These are phyloP conservation scores for Caenorhabditis remanei DNA, from an alignment of 1,140 invertebrate genomes.

Conservation along the genomic window DNA sequence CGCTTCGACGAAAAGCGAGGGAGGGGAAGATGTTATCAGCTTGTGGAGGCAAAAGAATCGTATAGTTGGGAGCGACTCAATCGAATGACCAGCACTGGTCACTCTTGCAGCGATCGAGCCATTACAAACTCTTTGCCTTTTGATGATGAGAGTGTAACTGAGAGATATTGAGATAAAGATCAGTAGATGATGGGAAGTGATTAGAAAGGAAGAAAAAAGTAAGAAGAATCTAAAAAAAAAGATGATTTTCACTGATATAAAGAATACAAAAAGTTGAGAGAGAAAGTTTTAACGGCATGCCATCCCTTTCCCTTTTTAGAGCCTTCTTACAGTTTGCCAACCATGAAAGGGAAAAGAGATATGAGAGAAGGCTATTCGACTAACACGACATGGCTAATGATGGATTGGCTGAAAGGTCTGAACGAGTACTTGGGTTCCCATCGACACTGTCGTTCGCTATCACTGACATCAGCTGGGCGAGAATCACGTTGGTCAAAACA, in stretches of 20 bases:
- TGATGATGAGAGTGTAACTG: slow-evolving; percentile 37
- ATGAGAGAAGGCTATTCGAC: slow-evolving; percentile 3
- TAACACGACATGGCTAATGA: background rate
- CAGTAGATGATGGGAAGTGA: background rate
- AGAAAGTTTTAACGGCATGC: background rate
- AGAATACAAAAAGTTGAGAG: background rate
- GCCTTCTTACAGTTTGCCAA: background rate
- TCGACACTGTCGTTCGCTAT: background rate
- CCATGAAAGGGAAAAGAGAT: background rate
- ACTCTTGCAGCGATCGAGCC: slow-evolving; percentile 39
- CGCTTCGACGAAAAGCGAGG: slow-evolving; percentile 50
- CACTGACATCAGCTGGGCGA: slow-evolving; percentile 47
- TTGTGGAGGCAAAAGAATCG: slow-evolving; percentile 41
- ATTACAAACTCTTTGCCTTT: background rate
- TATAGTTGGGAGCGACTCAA: slow-evolving; percentile 13
- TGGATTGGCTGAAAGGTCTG: background rate
- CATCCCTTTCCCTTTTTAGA: background rate
- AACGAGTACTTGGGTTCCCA: background rate
- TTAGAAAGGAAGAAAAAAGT: background rate
- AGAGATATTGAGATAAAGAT: slow-evolving; percentile 31
- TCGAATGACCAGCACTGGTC: slow-evolving; percentile 28
- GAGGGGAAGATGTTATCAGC: slow-evolving; percentile 44
- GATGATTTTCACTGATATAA: background rate
- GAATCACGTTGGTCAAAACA: slow-evolving; percentile 38
- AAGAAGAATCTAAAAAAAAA: background rate